A percentile compares a stretch with the other conserved stretches of the same genome.
These are phyloP conservation scores for Indri indri DNA, from an alignment of 2,113 vertebrate species.

Conservation along the genomic window DNA sequence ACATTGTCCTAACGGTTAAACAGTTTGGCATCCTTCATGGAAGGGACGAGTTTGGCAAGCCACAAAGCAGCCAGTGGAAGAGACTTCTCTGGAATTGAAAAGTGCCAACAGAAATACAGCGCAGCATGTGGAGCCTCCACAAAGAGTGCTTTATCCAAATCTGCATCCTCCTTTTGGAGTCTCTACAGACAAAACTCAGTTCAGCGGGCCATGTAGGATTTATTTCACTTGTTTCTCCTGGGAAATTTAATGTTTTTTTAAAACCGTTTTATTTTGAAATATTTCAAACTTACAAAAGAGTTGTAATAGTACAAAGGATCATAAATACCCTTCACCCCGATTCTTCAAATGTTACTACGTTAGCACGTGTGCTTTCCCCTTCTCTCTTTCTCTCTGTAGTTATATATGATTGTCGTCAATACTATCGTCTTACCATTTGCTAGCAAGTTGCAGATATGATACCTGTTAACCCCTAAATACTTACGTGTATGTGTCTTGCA, in stretches of 20 bases:
- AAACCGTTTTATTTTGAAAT: conserved; percentile 13
- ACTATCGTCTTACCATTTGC: background rate
- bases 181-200: background rate
- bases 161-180: background rate
- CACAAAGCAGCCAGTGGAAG: conserved; percentile 22
- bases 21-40: conserved; percentile 35
- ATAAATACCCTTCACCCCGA: background rate
- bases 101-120: conserved; percentile 2
- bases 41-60: conserved; percentile 27
- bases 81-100: conserved; percentile 56
- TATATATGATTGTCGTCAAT: conserved; percentile 9
- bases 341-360: conserved; percentile 4
- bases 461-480: background rate
- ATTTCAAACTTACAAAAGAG: conserved; percentile 12
- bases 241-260: background rate
- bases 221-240: background rate
- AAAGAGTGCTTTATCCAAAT: background rate
- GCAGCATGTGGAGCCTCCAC: background rate
- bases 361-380: background rate
- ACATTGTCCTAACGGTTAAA: conserved; percentile 38
- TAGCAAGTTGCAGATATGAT: background rate
- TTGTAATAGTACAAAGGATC: background rate
- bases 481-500: background rate
- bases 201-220: background rate
- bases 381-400: background rate